phyloP scores from a whole-genome alignment of 2,797 vertebrate species.

The Hyperoplus immaculatus region DNA sequence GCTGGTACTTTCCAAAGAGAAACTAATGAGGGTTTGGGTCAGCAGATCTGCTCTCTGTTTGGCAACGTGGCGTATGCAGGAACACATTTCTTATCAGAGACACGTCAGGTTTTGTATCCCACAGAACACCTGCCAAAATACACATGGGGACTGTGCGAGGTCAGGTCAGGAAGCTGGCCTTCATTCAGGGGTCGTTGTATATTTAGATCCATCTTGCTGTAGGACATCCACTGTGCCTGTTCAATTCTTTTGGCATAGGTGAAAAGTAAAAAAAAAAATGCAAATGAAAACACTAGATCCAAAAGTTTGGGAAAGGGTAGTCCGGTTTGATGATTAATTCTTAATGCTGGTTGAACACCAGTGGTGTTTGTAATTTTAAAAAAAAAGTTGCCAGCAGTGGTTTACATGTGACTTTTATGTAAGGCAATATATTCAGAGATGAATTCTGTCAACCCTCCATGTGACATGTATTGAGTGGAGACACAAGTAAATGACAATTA shows the following conservation, averaged over 20 bases:
- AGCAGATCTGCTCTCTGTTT: constrained; percentile 29
- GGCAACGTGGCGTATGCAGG: constrained; percentile 84
- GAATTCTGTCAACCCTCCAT: neutral
- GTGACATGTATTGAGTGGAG: neutral
- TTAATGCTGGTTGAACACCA: neutral
- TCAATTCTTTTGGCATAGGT: neutral
- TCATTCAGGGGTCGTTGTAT: constrained; percentile 24
- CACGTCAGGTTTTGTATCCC: constrained; percentile 71
- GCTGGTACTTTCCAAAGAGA: constrained; percentile 8
- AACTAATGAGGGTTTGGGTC: constrained; percentile 38
- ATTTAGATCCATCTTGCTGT: neutral
- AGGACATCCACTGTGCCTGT: neutral
- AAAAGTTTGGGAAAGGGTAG: neutral
- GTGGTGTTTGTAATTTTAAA: neutral
- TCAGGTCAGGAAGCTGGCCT: constrained; percentile 67
- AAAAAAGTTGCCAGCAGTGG: neutral
- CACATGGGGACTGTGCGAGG: constrained; percentile 74
- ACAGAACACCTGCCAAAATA: constrained; percentile 79
- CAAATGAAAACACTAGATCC: neutral
- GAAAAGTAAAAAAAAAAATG: neutral
- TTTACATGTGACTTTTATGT: neutral
- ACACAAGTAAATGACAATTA: neutral
- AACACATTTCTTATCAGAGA: constrained; percentile 79
- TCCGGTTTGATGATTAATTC: neutral
- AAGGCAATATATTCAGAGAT: neutral